Evolutionary conservation across 2,797 vertebrate genomes (phyloP), one percentile per base, ranked within the genome.

Genomic region (Sebastiscus tertius): DNA sequence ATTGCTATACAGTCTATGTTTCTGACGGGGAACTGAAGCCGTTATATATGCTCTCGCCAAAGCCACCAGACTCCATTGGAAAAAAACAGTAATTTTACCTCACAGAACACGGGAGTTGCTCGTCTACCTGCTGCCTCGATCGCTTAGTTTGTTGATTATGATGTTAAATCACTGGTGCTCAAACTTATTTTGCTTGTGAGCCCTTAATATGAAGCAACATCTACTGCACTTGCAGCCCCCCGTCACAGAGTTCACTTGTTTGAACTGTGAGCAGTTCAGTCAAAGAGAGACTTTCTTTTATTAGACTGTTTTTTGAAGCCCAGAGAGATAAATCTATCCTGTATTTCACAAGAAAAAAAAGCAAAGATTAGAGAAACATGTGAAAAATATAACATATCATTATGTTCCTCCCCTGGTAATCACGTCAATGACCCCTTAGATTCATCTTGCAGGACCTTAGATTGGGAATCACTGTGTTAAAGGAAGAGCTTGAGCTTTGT

Each of bases 111-210:
- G 2, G 0, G 2, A 2, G 34, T 36, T 2, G 36, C 36, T 39
- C 13, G 36, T 39, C 36, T 39, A 39, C 0, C 1, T 39, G 36
- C 36, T 39, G 36, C 36, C 36, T 0, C 39, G 0, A 42, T 0
- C 13, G 13, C 13, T 42, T 42, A 42, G 13, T 42, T 42, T 42
- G 39, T 42, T 42, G 14, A 24, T 58, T n/a, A 74, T 13, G n/a
- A 24, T 67, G 63, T 42, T 52, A 5, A 36, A 34, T 12, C 14
- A 12, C 14, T 18, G 3, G 7, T 64, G 29, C 6, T 18, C 6
- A 36, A 39, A 1, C 31, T 9, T 18, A 10, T 39, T 39, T 1
- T 72, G n/a, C 24, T 46, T 18, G 1, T 24, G 14, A 58, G 29
- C 24, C 22, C 8, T 27, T 16, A 34, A 22, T 27, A 60, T 11